Evolutionary conservation across 2,888 invertebrate genomes (phyloP), one percentile per base, ranked within the genome.

Genomic region (Ennomos quercinarius): DNA sequence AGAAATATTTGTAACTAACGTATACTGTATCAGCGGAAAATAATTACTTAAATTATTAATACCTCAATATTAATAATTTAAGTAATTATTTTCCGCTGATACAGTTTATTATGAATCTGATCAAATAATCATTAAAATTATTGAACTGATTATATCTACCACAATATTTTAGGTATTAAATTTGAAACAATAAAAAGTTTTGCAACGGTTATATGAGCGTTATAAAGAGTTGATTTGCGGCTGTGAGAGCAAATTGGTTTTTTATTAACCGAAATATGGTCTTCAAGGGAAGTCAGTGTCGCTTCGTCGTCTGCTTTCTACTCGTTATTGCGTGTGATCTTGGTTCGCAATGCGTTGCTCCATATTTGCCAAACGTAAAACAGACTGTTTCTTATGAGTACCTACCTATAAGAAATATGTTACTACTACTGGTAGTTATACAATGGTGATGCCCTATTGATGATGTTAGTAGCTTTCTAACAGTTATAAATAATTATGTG

Each of bases 261-360:
- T 69, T 77, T 72, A 74, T 72, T 68, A 61, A 49, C 63, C 66
- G 66, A 69, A 72, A 71, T 65, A 64, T 71, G 60, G 54, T 46
- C 57, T 70, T 71, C 62, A 66, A 68, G 67, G 64, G 70, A 64
- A 68, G 57, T 70, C 66, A 56, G 62, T 54, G 59, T 55, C 66
- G 53, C 48, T 38, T 10, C 11, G 43, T 40, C 40, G 49, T 51
- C 68, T 71, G 70, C 78, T 81, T 80, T 81, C 78, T 76, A 74
- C 76, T 71, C 57, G 64, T 78, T 75, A 74, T 71, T 67, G 71
- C 53, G 62, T 68, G 67, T 74, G 69, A 73, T 66, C 56, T 73
- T 53, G 57, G 51, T 56, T 48, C 61, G 59, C 61, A 64, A 57
- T 60, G 44, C 58, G 45, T 63, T 66, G 71, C 66, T 71, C 64